Conservation (phyloP, 2,797 vertebrate species). For the Onychomys torridus region DNA sequence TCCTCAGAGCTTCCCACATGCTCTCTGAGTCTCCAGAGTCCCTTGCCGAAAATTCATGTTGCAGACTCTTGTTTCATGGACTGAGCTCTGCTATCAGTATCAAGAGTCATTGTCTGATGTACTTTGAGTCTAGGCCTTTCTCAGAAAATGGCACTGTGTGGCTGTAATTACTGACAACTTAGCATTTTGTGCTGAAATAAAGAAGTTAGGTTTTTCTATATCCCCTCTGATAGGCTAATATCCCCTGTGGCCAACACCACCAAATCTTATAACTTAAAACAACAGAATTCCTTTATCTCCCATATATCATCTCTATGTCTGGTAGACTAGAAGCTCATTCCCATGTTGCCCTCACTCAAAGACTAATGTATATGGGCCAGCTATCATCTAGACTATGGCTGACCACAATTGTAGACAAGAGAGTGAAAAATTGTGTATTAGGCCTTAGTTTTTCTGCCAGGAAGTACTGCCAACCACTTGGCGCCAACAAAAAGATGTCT, state of each 20-base stretch:
- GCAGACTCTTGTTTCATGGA: neutral
- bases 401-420: neutral
- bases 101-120: neutral
- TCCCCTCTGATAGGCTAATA: neutral
- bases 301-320: neutral
- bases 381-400: neutral
- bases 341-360: neutral
- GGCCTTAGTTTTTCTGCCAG: neutral
- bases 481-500: neutral
- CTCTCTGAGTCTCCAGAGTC: neutral
- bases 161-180: neutral
- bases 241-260: neutral
- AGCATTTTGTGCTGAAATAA: neutral
- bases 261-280: neutral
- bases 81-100: neutral
- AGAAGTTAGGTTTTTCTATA: neutral
- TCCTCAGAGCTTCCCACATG: too few species aligned
- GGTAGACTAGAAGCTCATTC: neutral
- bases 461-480: neutral
- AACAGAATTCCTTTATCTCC: neutral
- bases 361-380: too few species aligned
- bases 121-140: neutral
- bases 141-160: conserved; percentile 20
- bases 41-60: neutral
- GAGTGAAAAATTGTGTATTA: neutral